Base-by-base conservation (phyloP, 2,888 invertebrate genomes). In the Tolmerus cingulatus region DNA sequence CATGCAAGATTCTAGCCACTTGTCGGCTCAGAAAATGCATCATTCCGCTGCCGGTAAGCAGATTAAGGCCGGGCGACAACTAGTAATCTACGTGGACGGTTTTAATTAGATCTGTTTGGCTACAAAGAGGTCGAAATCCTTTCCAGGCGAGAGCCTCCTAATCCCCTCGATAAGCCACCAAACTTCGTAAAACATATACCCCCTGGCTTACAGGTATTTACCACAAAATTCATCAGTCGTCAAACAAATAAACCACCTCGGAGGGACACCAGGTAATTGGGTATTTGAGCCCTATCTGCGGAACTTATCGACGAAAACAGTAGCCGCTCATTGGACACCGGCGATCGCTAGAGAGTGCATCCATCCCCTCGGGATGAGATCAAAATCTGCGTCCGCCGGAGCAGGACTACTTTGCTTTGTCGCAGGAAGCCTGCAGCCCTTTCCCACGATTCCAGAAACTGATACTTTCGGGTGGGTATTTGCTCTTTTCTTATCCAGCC, bases 71-170 rank as follows among this genome's bases (percentile, higher is more conserved):
- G 27, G 74, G 85, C 74, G 74, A 74, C 74, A 74, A 74, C 66
- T 85, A 27, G 74, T 85, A 46, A 85, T 85, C 74, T 85, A 30
- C 66, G 30, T 46, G 74, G 74, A 85, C 57, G 30, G 46, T 43
- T 85, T 85, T 85, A 85, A 85, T 85, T 85, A 85, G 85, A 85
- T 85, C 43, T 57, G 57, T 85, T 85, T 85, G 74, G 30, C n/a
- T 82, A 82, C 76, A 82, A 82, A 74, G 51, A 85, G 37, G 19
- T 46, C 46, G 51, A 66, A 66, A 66, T 40, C 57, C 46, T 46
- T 37, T 46, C 74, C 23, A 74, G 74, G 46, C 46, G 46, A 74
- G 74, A 74, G 74, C n/a, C 43, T 46, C 23, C 74, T 85, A 85
- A 85, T 74, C 74, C 43, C 74, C 43, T 84, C 14, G 7, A 23